Conservation (phyloP, 2,113 vertebrate genomes). For the Alethe castanea region DNA sequence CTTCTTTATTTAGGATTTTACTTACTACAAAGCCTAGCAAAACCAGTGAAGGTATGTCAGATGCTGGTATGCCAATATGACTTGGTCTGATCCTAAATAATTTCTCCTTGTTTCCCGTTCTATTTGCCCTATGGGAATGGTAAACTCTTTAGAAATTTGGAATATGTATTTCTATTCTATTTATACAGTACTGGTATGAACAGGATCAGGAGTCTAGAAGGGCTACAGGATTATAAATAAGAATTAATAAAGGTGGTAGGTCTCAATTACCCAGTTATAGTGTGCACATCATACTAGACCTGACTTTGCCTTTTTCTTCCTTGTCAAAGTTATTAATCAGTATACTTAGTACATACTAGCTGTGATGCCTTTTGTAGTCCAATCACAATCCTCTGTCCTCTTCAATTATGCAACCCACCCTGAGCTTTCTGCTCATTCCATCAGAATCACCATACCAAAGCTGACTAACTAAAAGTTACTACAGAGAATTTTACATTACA, state of each 20-base stretch:
- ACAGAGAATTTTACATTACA: background rate
- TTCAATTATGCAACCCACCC: background rate
- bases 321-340: background rate
- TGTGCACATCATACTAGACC: background rate
- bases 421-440: background rate
- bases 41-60: background rate
- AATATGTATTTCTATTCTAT: background rate
- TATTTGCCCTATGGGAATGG: background rate
- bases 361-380: background rate
- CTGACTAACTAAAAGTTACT: background rate
- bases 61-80: background rate
- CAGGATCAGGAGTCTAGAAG: background rate
- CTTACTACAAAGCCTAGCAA: background rate
- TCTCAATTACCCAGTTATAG: background rate
- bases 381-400: background rate
- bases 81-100: background rate
- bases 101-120: background rate
- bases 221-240: background rate
- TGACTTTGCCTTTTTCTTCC: background rate
- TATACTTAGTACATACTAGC: background rate
- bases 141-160: background rate
- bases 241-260: background rate
- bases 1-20: background rate
- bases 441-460: background rate
- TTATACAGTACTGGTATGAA: background rate